Base-by-base conservation (phyloP, 2,888 invertebrate genomes). In the Pterostichus niger region DNA sequence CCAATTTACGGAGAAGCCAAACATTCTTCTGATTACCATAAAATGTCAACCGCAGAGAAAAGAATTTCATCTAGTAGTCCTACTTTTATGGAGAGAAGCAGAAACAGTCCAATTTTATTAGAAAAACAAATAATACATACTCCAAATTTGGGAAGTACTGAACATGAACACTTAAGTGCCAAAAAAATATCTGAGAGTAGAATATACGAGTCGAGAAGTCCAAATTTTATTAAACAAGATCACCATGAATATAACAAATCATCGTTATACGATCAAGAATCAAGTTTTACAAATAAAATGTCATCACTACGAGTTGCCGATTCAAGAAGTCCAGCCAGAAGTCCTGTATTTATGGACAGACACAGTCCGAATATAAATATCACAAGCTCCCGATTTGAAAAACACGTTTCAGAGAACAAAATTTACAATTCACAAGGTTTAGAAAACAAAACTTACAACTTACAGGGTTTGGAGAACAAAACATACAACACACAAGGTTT, bases 131-230 rank as follows among this genome's bases (percentile, higher is more conserved):
- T 89, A 73, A 88, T 86, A 0, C 86, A 86, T 84, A 89, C 88
- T 85, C 89, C 89, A 6, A 87, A 85, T 83, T 87, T 87, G 78
- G 89, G 89, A 82, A 90, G 90, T 86, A 89, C 90, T 0, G 89
- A 89, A 84, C 89, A 88, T 83, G 89, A 89, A 84, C 89, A 88
- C 82, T 88, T 90, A 52, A 86, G 88, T 13, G 89, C 88, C 78
- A 88, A 88, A 85, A 88, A 87, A 83, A 84, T 89, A 81, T 89
- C 88, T 80, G 88, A 89, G 82, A 87, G 88, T 84, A 85, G 89
- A 49, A 78, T 77, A 40, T 85, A 85, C 44, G 85, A 84, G 33
- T 84, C 84, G 3, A 68, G 84, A 7, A 85, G 85, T 82, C 84
- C 84, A 24, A 84, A 68, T 52, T 78, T 64, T 11, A 73, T 35